Percentiles rank a stretch among this genome's conserved stretches.
phyloP scores from a whole-genome alignment of 2,888 invertebrate species.

The Calephelis perditalis region DNA sequence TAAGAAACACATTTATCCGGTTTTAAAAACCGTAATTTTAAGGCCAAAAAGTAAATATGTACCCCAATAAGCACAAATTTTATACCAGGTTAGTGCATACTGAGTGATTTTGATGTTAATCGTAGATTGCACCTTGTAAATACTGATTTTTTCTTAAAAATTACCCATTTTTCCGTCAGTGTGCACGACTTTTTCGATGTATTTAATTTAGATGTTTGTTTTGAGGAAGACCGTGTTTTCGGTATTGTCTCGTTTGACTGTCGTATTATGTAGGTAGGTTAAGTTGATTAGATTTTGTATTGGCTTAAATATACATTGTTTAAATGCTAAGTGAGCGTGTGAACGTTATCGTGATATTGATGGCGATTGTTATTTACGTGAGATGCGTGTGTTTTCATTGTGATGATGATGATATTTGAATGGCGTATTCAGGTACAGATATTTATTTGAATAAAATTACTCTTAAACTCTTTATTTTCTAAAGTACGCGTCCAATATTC shows the following conservation, averaged over 20 bases:
- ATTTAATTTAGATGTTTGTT: constrained; percentile 46
- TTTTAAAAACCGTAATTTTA: constrained; percentile 45
- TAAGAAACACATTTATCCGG: constrained; percentile 24
- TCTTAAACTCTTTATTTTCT: no score
- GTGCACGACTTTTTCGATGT: constrained; percentile 54
- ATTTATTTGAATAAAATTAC: no score
- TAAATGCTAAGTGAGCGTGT: constrained; percentile 39
- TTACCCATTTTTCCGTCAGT: constrained; percentile 27
- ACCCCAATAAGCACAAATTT: constrained; percentile 61
- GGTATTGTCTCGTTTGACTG: constrained; percentile 46
- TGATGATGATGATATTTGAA: constrained; percentile 5
- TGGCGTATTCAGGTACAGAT: constrained; percentile 5
- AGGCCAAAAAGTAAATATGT: constrained; percentile 43
- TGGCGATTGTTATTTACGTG: constrained; percentile 26
- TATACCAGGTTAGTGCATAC: constrained; percentile 41
- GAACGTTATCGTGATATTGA: constrained; percentile 23
- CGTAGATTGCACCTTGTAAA: constrained; percentile 32
- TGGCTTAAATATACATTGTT: constrained; percentile 62
- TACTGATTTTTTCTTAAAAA: constrained; percentile 29
- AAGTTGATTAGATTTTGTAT: constrained; percentile 72
- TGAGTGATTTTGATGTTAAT: constrained; percentile 19
- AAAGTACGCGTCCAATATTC: no score
- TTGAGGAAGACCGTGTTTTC: constrained; percentile 30
- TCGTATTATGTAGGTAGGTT: constrained; percentile 47
- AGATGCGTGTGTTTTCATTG: constrained; percentile 9